Evolutionary conservation across 1,140 invertebrate species (phyloP).

Genomic region (Drosophila micromelanica): DNA sequence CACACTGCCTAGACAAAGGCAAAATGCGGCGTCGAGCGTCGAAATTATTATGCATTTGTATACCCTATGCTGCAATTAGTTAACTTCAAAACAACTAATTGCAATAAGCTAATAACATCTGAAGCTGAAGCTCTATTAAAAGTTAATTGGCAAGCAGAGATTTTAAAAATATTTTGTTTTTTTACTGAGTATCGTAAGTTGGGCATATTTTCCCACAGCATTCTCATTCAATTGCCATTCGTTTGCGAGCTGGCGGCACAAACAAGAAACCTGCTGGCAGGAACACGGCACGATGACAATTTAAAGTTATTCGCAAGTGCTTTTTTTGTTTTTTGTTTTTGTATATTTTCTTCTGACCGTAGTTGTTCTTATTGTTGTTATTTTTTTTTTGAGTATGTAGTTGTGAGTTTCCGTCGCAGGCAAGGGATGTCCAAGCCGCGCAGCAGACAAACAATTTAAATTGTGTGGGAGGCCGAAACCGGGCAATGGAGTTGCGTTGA

Average conservation of each 20-base stretch:
- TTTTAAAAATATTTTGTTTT: neutral
- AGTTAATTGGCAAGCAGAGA: neutral
- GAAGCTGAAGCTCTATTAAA: too few species aligned
- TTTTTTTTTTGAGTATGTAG: constrained; percentile 37
- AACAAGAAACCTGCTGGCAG: constrained; percentile 33
- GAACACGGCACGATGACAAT: constrained; percentile 52
- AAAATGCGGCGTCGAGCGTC: constrained; percentile 32
- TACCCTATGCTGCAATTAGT: constrained; percentile 10
- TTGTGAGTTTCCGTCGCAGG: constrained; percentile 61
- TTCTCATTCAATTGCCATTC: constrained; percentile 15
- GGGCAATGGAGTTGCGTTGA: constrained; percentile 72
- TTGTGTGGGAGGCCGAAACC: constrained; percentile 49
- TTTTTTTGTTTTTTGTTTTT: constrained; percentile 4
- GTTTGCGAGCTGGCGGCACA: constrained; percentile 10
- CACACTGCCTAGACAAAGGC: constrained; percentile 59
- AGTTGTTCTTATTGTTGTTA: constrained; percentile 9
- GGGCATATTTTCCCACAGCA: neutral
- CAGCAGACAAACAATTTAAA: constrained; percentile 76
- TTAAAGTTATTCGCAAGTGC: constrained; percentile 58
- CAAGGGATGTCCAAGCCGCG: constrained; percentile 55
- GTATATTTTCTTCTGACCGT: neutral
- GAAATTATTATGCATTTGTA: constrained; percentile 53
- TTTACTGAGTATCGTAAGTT: neutral
- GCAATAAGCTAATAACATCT: too few species aligned
- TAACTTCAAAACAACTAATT: neutral